A percentile compares a stretch with the other conserved stretches of the same genome.
Evolutionary conservation across 2,113 vertebrate species (phyloP).

Genomic region (Acrocephalus arundinaceus): DNA sequence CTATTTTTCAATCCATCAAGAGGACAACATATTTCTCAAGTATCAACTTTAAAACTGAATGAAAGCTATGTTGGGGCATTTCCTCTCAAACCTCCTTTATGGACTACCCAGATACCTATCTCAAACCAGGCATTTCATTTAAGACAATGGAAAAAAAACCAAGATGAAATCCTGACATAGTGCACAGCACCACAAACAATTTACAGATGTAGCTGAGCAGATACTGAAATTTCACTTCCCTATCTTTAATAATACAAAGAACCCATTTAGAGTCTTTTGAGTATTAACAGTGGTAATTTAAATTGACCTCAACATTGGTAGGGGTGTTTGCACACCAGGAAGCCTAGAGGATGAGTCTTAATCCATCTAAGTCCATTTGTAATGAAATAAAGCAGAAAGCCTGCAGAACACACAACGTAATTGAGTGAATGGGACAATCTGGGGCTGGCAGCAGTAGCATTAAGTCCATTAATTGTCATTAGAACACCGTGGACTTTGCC

Average conservation of each 20-base stretch:
- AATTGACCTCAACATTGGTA: neutral
- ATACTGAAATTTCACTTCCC: neutral
- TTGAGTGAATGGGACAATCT: neutral
- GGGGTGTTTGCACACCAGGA: neutral
- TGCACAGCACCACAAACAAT: neutral
- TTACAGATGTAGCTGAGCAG: neutral
- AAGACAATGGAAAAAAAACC: neutral
- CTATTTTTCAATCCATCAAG: neutral
- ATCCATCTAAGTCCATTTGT: neutral
- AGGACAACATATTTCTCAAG: neutral
- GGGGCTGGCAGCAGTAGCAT: neutral
- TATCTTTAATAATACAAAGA: neutral
- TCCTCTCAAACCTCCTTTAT: neutral
- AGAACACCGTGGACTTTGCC: neutral
- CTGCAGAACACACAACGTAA: neutral
- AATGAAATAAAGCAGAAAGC: slow-evolving; percentile 2
- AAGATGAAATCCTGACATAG: neutral
- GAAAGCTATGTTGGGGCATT: neutral
- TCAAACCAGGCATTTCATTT: neutral
- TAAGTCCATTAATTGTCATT: neutral
- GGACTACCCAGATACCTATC: neutral
- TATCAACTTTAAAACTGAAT: neutral
- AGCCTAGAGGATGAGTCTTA: neutral
- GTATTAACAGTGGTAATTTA: neutral
- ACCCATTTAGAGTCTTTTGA: neutral